A percentile compares a stretch with the other conserved stretches of the same genome.
These are phyloP conservation scores for Lycia hirtaria DNA, from an alignment of 2,888 invertebrate species.

Conservation along the genomic window DNA sequence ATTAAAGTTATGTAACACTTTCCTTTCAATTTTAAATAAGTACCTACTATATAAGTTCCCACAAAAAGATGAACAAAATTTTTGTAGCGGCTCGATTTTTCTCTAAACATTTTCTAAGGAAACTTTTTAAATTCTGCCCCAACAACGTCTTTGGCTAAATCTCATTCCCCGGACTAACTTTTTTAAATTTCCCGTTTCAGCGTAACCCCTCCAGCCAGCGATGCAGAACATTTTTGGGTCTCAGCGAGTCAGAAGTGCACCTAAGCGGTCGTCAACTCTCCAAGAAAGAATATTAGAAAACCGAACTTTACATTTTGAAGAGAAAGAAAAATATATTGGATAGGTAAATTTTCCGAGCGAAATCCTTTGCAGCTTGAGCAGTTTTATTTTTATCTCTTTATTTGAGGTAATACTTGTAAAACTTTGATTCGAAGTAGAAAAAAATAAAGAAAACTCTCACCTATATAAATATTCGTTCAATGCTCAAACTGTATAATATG, in stretches of 20 bases:
- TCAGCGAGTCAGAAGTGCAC: slow-evolving; percentile 60
- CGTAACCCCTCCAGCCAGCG: slow-evolving; percentile 53
- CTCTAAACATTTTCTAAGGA: slow-evolving; percentile 14
- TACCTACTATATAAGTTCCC: too few species aligned
- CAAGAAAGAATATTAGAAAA: slow-evolving; percentile 48
- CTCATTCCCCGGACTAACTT: slow-evolving; percentile 33
- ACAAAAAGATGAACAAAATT: slow-evolving; percentile 22
- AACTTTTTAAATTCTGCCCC: slow-evolving; percentile 25
- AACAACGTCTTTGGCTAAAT: slow-evolving; percentile 23
- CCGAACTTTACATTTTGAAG: slow-evolving; percentile 38
- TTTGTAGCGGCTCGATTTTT: slow-evolving; percentile 16
- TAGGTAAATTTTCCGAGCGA: slow-evolving; percentile 38
- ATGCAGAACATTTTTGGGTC: slow-evolving; percentile 60
- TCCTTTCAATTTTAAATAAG: slow-evolving; percentile 5
- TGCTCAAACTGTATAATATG: background rate
- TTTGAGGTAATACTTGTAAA: background rate
- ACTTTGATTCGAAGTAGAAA: background rate
- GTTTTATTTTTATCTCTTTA: slow-evolving; percentile 32
- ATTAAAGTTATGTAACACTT: too few species aligned
- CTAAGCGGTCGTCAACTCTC: slow-evolving; percentile 60
- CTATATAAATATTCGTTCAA: background rate
- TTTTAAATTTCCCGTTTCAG: slow-evolving; percentile 51
- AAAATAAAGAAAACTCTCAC: background rate
- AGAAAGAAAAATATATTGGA: slow-evolving; percentile 37
- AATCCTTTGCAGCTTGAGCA: slow-evolving; percentile 25